These are phyloP conservation scores for Archegozetes longisetosus DNA, from an alignment of 1,140 invertebrate species.

Conservation along the genomic window DNA sequence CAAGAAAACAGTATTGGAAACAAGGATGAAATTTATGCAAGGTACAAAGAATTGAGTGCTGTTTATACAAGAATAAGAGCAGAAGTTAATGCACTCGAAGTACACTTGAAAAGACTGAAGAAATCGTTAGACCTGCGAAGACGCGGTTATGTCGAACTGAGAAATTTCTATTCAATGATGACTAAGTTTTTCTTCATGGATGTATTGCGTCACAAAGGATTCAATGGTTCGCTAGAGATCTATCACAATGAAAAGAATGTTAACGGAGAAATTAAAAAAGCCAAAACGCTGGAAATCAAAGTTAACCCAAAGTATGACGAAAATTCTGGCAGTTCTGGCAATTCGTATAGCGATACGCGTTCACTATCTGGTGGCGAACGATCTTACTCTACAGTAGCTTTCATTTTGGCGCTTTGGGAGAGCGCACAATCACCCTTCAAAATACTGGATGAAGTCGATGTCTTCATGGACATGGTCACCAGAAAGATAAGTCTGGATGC, in stretches of 20 bases:
- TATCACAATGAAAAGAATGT: not conserved
- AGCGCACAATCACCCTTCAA: constrained; percentile 77
- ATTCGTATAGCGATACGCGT: constrained; percentile 15
- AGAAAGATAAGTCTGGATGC: constrained; percentile 30
- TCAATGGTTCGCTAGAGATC: not conserved
- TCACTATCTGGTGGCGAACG: constrained; percentile 85
- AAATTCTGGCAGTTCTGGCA: constrained; percentile 19
- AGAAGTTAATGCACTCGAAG: not conserved
- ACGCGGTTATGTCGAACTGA: not conserved
- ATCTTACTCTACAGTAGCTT: constrained; percentile 83
- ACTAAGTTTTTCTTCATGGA: not conserved
- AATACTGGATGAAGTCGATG: constrained; percentile 94
- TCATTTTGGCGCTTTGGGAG: constrained; percentile 85
- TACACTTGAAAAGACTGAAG: not conserved
- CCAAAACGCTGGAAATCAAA: constrained; percentile 15
- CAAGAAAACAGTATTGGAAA: not conserved
- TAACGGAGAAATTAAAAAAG: constrained; percentile 11
- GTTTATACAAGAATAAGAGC: not conserved
- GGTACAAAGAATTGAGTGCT: not conserved
- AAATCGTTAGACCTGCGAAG: not conserved
- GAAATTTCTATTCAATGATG: not conserved
- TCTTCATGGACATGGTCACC: constrained; percentile 61
- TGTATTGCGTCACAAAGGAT: not conserved
- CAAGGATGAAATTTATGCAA: not conserved
- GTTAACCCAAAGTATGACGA: constrained; percentile 8